Evolutionary conservation across 2,888 invertebrate genomes (phyloP), one percentile per base, ranked within the genome.

Genomic region (Caenorhabditis sp.): DNA sequence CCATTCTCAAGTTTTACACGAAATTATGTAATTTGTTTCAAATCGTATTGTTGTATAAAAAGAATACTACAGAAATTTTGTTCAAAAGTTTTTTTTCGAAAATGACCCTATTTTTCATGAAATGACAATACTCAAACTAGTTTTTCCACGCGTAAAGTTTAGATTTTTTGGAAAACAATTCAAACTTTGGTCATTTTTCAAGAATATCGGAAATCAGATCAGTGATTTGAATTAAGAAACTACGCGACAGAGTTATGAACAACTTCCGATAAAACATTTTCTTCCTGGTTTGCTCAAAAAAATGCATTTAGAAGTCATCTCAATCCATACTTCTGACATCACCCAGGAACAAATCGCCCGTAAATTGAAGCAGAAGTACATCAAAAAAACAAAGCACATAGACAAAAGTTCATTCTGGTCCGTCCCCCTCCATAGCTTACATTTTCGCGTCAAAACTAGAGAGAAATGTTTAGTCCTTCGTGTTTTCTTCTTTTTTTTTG

Each of bases 391-490:
- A 54, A 54, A 54, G 31, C 54, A 68, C 54, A 54, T 10, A 35
- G 38, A 26, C 51, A 68, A 70, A 70, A 70, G 70, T 70, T 69
- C 70, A 70, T 31, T 24, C 16, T 28, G 28, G 38, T 54, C 68
- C 54, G 14, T 58, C 31, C 58, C 28, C 31, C 31, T 38, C 68
- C 7, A 10, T 22, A 16, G 35, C 51, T 68, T 51, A 51, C 35
- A 54, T 38, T 38, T 54, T 38, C 26, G 31, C 35, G 31, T 24
- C 28, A 66, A n/a, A 51, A 66, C 66, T 68, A 54, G 54, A 54
- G 68, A 54, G 14, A 68, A 68, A 68, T 68, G 68, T 68, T 68
- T 68, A 68, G 68, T 54, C 68, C 51, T 19, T 19, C 47, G 47
- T 10, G n/a, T 47, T 35, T 41, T 63, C 22, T 24, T 24, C 12